These are phyloP conservation scores for Pipa parva DNA, from an alignment of 2,113 vertebrate genomes.

Conservation along the genomic window DNA sequence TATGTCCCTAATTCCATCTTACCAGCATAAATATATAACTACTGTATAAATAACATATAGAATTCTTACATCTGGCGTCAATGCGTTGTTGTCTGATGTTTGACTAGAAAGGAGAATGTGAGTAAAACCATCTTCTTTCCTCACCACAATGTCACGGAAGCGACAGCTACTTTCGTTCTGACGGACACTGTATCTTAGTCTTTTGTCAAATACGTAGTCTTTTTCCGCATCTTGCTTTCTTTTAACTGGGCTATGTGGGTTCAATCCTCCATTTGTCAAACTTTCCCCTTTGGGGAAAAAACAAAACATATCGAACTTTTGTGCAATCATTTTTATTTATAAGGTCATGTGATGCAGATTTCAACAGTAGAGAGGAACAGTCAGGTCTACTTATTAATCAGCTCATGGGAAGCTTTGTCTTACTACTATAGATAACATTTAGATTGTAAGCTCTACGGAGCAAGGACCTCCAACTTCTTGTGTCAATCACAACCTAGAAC, in stretches of 20 bases:
- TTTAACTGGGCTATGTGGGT: slow-evolving; percentile 82
- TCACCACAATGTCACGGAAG: slow-evolving; percentile 95
- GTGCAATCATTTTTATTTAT: too few species aligned
- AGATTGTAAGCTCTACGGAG: too few species aligned
- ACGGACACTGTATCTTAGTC: slow-evolving; percentile 91
- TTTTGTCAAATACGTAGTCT: slow-evolving; percentile 93
- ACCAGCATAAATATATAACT: too few species aligned
- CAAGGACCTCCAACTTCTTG: too few species aligned
- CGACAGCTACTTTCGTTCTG: slow-evolving; percentile 92
- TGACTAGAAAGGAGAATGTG: slow-evolving; percentile 94
- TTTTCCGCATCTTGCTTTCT: slow-evolving; percentile 87
- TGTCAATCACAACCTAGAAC: too few species aligned
- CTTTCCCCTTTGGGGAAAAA: slow-evolving; percentile 46
- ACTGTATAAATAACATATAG: neutral
- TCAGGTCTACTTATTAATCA: too few species aligned
- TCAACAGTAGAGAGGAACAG: too few species aligned
- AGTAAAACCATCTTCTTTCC: slow-evolving; percentile 96
- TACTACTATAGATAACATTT: too few species aligned
- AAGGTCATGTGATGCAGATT: too few species aligned
- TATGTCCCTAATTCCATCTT: slow-evolving; percentile 36
- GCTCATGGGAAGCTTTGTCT: too few species aligned
- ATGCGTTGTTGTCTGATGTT: slow-evolving; percentile 92
- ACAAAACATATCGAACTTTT: too few species aligned
- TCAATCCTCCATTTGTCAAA: slow-evolving; percentile 77
- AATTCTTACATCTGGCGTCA: slow-evolving; percentile 89